phyloP scores from a whole-genome alignment of 2,797 vertebrate genomes.

The Euphonia xanthogaster region DNA sequence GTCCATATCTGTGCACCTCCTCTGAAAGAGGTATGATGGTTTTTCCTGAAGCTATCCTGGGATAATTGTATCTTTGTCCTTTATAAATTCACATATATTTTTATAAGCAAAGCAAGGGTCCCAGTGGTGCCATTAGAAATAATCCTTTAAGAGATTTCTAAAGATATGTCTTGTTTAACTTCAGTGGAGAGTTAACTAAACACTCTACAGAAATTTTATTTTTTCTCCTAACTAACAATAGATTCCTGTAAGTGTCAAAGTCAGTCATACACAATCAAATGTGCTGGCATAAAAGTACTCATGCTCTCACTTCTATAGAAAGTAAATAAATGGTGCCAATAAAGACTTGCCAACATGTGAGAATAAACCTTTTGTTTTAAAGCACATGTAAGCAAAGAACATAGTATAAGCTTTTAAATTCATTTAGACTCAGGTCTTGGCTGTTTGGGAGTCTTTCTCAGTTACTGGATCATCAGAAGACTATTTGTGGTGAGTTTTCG shows the following conservation, averaged over 20 bases:
- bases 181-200: conserved; percentile 23
- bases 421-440: not conserved
- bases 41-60: conserved; percentile 23
- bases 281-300: not conserved
- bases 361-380: conserved; percentile 55
- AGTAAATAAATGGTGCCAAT: conserved; percentile 10
- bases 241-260: conserved; percentile 37
- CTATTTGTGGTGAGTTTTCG: not conserved
- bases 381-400: not conserved
- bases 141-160: conserved; percentile 35
- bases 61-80: conserved; percentile 44
- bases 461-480: not conserved
- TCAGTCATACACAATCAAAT: conserved; percentile 23
- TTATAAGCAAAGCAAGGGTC: conserved; percentile 28
- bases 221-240: conserved; percentile 34
- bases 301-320: conserved; percentile 46
- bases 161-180: conserved; percentile 22
- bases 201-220: conserved; percentile 16
- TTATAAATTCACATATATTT: conserved; percentile 30
- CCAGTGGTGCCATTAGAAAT: not conserved
- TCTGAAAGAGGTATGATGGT: not conserved
- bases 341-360: not conserved
- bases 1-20: not conserved
- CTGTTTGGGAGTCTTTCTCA: not conserved
- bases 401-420: not conserved